phyloP scores from a whole-genome alignment of 2,113 vertebrate genomes.

The Malurus melanocephalus region DNA sequence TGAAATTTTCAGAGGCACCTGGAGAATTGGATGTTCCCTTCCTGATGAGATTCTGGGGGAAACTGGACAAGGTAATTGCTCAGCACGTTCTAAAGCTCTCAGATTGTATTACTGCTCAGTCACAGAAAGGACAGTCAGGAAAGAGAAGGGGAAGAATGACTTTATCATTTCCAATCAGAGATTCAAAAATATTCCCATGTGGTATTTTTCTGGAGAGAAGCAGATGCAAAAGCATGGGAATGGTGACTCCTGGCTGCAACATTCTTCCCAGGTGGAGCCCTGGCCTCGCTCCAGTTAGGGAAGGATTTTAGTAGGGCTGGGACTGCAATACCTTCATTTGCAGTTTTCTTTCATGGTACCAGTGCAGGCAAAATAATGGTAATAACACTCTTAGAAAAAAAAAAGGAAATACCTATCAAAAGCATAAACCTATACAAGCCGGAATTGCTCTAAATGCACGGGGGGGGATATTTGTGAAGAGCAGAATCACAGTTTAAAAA shows the following conservation, averaged over 20 bases:
- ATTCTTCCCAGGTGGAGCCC: neutral
- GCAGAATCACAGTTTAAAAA: neutral
- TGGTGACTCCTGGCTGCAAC: neutral
- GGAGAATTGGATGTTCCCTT: neutral
- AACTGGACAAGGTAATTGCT: neutral
- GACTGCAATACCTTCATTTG: neutral
- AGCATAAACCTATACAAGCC: neutral
- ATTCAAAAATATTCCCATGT: neutral
- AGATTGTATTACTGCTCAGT: neutral
- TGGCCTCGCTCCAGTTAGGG: neutral
- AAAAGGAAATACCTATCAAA: neutral
- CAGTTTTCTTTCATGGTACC: neutral
- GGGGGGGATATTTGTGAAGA: neutral
- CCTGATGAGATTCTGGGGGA: neutral
- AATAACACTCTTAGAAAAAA: neutral
- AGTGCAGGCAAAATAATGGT: neutral
- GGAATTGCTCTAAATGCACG: neutral
- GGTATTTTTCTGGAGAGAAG: neutral
- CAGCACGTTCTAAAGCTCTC: neutral
- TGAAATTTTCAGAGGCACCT: constrained; percentile 4
- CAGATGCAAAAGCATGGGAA: neutral
- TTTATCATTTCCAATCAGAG: neutral
- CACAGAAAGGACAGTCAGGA: neutral
- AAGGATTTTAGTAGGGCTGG: neutral
- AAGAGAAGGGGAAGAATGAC: neutral